phyloP scores from a whole-genome alignment of 1,140 invertebrate species.

The Pectinophora gossypiella region DNA sequence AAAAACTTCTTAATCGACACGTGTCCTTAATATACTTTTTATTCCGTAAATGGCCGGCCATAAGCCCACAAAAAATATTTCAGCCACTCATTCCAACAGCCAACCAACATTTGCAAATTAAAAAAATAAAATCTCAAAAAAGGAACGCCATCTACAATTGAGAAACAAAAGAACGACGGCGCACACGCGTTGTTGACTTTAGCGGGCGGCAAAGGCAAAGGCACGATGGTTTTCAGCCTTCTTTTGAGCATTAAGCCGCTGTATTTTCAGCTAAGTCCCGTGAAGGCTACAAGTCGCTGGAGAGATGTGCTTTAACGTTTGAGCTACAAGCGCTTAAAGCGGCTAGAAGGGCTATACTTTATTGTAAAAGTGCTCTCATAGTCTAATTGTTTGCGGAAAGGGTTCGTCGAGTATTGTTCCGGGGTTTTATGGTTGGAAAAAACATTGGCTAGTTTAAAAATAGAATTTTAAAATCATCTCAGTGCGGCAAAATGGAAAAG shows the following conservation, averaged over 20 bases:
- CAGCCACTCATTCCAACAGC: too few species aligned
- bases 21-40: neutral
- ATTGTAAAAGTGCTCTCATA: conserved; percentile 57
- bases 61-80: neutral
- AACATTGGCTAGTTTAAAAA: too few species aligned
- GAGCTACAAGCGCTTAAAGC: neutral
- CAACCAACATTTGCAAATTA: too few species aligned
- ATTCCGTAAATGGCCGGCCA: neutral
- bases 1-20: neutral
- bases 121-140: neutral
- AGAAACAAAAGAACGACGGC: neutral
- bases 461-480: too few species aligned
- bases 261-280: too few species aligned
- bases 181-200: neutral
- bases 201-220: neutral
- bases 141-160: neutral
- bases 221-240: neutral
- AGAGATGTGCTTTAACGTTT: too few species aligned
- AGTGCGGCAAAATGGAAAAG: too few species aligned
- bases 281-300: too few species aligned
- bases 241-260: neutral
- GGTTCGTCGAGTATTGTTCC: conserved; percentile 63
- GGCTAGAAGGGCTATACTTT: conserved; percentile 31
- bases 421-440: conserved; percentile 39
- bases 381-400: conserved; percentile 73